Percentiles rank a stretch among this genome's conserved stretches.
Evolutionary conservation across 1,140 invertebrate species (phyloP).

Genomic region (Drosophila gunungcola): DNA sequence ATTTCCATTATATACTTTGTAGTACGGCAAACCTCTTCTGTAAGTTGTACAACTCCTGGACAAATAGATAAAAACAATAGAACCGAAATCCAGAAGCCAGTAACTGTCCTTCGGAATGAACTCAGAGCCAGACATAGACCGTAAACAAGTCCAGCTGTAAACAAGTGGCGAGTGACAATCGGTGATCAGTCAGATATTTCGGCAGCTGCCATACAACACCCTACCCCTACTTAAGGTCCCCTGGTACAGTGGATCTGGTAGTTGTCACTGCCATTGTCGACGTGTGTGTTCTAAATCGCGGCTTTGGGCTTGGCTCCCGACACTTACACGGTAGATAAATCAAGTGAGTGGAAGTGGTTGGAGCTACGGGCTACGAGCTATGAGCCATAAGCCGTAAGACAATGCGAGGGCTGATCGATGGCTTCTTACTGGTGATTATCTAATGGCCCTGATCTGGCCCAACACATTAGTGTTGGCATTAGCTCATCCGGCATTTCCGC

Average conservation of each 20-base stretch:
- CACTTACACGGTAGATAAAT: slow-evolving; percentile 50
- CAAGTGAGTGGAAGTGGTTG: slow-evolving; percentile 22
- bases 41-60: not conserved
- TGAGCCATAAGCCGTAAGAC: slow-evolving; percentile 4
- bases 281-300: slow-evolving; percentile 36
- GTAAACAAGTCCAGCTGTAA: slow-evolving; percentile 33
- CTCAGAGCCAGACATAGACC: slow-evolving; percentile 28
- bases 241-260: not conserved
- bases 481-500: slow-evolving; percentile 50
- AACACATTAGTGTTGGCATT: slow-evolving; percentile 14
- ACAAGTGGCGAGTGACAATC: slow-evolving; percentile 37
- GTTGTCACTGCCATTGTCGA: slow-evolving; percentile 10
- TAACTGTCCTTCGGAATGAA: slow-evolving; percentile 15
- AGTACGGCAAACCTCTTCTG: not conserved
- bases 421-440: slow-evolving; percentile 26
- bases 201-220: slow-evolving; percentile 28
- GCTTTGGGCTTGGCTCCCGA: slow-evolving; percentile 41
- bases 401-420: slow-evolving; percentile 45
- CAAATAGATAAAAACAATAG: not conserved
- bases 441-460: slow-evolving; percentile 47
- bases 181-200: slow-evolving; percentile 76
- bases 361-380: not conserved
- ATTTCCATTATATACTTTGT: too few relatives aligned
- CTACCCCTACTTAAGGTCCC: not conserved
- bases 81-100: slow-evolving; percentile 50